Percentiles rank a stretch among this genome's conserved stretches.
phyloP scores from a whole-genome alignment of 53 echinoderm and acorn worm genomes.

The Echinarachnius parma region DNA sequence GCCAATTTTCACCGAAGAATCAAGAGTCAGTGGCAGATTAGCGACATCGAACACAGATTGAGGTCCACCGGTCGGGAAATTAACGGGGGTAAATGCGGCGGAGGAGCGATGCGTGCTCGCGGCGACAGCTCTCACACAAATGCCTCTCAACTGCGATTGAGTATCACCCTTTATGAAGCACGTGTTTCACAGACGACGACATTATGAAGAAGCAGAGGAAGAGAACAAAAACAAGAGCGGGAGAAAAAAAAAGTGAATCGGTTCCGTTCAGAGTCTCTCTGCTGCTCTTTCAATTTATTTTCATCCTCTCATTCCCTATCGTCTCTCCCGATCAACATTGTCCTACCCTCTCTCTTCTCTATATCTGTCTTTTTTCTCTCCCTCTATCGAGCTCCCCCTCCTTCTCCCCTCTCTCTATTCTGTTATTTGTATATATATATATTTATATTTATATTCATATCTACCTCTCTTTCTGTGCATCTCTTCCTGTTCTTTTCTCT shows the following conservation, averaged over 20 bases:
- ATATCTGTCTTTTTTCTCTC: not conserved
- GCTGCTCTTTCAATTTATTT: not conserved
- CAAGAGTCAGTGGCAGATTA: too few relatives aligned
- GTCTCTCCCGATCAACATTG: not conserved
- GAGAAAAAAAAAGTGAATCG: too few relatives aligned
- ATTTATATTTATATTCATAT: not conserved
- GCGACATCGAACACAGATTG: too few relatives aligned
- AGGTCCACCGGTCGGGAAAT: too few relatives aligned
- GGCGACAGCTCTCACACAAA: slow-evolving; percentile 26
- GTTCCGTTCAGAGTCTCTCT: too few relatives aligned
- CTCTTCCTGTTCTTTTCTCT: not conserved
- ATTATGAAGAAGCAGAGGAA: too few relatives aligned
- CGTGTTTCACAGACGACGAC: too few relatives aligned
- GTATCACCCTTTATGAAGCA: slow-evolving; percentile 34
- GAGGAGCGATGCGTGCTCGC: too few relatives aligned
- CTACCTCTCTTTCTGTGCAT: not conserved
- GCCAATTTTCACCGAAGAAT: too few relatives aligned
- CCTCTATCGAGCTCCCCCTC: not conserved
- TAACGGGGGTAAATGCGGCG: too few relatives aligned
- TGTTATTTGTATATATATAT: not conserved
- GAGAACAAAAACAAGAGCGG: too few relatives aligned
- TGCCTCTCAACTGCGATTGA: slow-evolving; percentile 6
- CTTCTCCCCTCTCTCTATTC: not conserved
- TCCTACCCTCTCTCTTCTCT: not conserved
- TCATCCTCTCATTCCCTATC: not conserved